Percentiles rank a stretch among this genome's conserved stretches.
phyloP scores from a whole-genome alignment of 2,888 invertebrate species.

The Gryllus longicercus region DNA sequence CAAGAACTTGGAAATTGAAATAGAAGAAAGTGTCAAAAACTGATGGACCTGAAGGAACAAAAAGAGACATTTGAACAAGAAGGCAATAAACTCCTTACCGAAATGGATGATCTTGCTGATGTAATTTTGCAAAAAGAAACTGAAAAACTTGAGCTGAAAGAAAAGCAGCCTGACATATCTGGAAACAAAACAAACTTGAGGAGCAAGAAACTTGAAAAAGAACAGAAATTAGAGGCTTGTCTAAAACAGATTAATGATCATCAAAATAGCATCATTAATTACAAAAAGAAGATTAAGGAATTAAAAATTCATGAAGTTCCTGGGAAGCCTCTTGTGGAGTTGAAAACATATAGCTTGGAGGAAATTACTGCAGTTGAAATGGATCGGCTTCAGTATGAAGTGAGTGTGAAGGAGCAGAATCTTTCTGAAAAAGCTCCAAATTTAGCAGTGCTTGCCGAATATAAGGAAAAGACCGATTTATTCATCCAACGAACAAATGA shows the following conservation, averaged over 20 bases:
- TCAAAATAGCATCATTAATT: slow-evolving; percentile 55
- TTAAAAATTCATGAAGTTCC: too few relatives aligned
- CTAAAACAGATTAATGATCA: slow-evolving; percentile 58
- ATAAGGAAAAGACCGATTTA: slow-evolving; percentile 58
- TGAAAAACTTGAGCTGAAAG: too few relatives aligned
- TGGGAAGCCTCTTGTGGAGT: too few relatives aligned
- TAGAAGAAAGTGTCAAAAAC: slow-evolving; percentile 61
- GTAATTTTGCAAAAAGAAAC: too few relatives aligned
- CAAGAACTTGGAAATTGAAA: slow-evolving; percentile 71
- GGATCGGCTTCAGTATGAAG: slow-evolving; percentile 58
- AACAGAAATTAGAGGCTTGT: slow-evolving; percentile 59
- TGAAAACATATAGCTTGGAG: too few relatives aligned
- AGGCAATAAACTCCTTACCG: slow-evolving; percentile 47
- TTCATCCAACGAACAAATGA: slow-evolving; percentile 73
- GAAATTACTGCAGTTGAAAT: slow-evolving; percentile 53
- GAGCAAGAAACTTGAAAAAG: too few relatives aligned
- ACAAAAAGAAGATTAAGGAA: slow-evolving; percentile 55
- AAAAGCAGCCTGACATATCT: too few relatives aligned
- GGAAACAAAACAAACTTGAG: too few relatives aligned
- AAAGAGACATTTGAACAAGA: slow-evolving; percentile 54
- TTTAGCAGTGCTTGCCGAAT: slow-evolving; percentile 68
- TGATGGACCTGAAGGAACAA: slow-evolving; percentile 45
- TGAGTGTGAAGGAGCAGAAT: slow-evolving; percentile 57
- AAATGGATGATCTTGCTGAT: slow-evolving; percentile 39
- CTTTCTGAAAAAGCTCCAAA: slow-evolving; percentile 67